These are phyloP conservation scores for Episyrphus balteatus DNA, from an alignment of 1,140 invertebrate species.

Conservation along the genomic window DNA sequence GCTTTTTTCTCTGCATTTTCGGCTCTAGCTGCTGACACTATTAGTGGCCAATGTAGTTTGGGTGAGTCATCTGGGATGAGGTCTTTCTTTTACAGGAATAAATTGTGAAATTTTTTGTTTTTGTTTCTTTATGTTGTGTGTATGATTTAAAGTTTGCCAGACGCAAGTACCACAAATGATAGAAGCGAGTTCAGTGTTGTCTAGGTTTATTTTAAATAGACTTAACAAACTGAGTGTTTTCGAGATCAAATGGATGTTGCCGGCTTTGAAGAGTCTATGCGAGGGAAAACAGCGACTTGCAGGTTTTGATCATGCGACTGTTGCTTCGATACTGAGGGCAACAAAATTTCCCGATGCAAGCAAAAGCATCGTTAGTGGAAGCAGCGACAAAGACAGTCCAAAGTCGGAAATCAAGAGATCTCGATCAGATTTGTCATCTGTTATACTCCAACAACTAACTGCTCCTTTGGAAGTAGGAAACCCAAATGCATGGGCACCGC, in stretches of 20 bases:
- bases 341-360: constrained; percentile 25
- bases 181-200: constrained; percentile 28
- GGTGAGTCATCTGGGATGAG: constrained; percentile 44
- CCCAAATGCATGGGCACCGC: constrained; percentile 25
- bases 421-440: constrained; percentile 49
- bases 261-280: constrained; percentile 30
- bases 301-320: constrained; percentile 24
- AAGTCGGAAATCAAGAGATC: constrained; percentile 46
- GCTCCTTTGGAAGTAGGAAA: constrained; percentile 43
- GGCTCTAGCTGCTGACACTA: constrained; percentile 61
- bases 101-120: constrained; percentile 2
- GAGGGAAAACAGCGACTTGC: constrained; percentile 13
- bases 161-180: constrained; percentile 43
- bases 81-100: background rate
- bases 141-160: constrained; percentile 46
- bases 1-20: constrained; percentile 67
- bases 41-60: constrained; percentile 52
- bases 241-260: constrained; percentile 31
- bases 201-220: constrained; percentile 29
- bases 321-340: constrained; percentile 23
- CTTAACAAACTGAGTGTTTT: constrained; percentile 25
- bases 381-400: constrained; percentile 43
- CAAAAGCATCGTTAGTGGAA: constrained; percentile 19
- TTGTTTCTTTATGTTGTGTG: constrained; percentile 5
- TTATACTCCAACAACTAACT: constrained; percentile 54